Evolutionary conservation across 2,113 vertebrate genomes (phyloP), one percentile per base, ranked within the genome.

Genomic region (Crypturellus undulatus): DNA sequence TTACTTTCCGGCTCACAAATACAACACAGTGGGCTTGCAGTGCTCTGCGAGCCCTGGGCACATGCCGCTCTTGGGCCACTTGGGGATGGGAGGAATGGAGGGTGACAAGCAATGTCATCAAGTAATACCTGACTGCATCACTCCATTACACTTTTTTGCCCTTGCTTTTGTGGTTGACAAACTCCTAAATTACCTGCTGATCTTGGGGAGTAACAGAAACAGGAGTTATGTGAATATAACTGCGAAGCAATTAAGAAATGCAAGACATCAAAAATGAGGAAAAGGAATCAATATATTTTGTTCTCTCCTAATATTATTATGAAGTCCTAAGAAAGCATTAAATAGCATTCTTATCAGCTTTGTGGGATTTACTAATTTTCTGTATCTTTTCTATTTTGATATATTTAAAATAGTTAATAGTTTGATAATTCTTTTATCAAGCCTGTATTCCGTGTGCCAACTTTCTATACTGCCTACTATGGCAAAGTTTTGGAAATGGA

Each of bases 1-100:
- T 94, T 92, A 87, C 79, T 96, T 95, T 95, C 65, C 25, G 45
- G 64, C 90, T 96, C 95, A 95, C 87, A 97, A 95, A 96, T 92
- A 94, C 58, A 96, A 94, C 22, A 92, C 47, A 78, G 73, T 71
- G 60, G 43, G 34, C 71, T 91, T 78, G 83, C 30, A 71, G 32
- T 54, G 32, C 78, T 91, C 67, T 73, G 10, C 65, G 75, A 96
- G 69, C 17, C 65, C 13, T 10, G 72, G 25, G 71, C 59, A 77
- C 60, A 87, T 89, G 81, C 21, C 73, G n/a, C 36, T 19, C 58
- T 75, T 19, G 52, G 80, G 78, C 45, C 92, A 77, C 80, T 63
- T 81, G 64, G 54, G 70, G 56, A 96, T 49, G 47, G 58, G 40
- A 58, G 34, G 34, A 87, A 26, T 67, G 73, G 26, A 25, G 4